These are phyloP conservation scores for Monodelphis domestica DNA, from an alignment of 2,797 vertebrate species.

Conservation along the genomic window DNA sequence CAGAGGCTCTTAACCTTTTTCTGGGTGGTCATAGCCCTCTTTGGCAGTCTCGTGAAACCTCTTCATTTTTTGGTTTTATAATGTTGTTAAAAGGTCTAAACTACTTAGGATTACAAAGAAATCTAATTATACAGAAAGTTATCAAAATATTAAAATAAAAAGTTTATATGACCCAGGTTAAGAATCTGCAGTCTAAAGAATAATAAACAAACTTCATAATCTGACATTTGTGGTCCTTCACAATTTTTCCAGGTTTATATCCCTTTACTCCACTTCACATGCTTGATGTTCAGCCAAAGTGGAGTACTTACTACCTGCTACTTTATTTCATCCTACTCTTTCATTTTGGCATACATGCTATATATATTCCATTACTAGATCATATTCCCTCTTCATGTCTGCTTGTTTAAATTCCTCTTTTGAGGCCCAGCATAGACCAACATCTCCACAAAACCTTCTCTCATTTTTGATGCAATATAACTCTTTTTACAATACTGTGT, in stretches of 20 bases:
- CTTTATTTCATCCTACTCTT: background rate
- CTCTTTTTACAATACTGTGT: background rate
- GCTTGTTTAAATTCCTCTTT: background rate
- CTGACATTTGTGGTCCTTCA: background rate
- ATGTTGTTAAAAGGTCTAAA: background rate
- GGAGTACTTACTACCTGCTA: background rate
- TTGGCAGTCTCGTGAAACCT: background rate
- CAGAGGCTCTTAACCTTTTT: background rate
- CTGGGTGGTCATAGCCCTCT: background rate
- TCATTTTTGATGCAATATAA: background rate
- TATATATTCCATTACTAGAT: background rate
- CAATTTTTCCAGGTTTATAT: background rate
- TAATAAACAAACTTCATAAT: background rate
- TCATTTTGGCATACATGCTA: background rate
- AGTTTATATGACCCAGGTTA: background rate
- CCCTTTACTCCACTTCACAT: background rate
- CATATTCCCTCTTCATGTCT: background rate
- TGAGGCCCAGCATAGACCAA: background rate
- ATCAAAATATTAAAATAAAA: background rate
- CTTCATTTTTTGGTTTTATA: background rate
- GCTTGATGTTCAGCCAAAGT: background rate
- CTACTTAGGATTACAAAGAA: background rate
- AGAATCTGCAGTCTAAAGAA: background rate
- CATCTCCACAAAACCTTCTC: background rate
- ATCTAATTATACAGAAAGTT: background rate